phyloP scores from a whole-genome alignment of 1,140 invertebrate species.

The Lepidotrigona ventralis region DNA sequence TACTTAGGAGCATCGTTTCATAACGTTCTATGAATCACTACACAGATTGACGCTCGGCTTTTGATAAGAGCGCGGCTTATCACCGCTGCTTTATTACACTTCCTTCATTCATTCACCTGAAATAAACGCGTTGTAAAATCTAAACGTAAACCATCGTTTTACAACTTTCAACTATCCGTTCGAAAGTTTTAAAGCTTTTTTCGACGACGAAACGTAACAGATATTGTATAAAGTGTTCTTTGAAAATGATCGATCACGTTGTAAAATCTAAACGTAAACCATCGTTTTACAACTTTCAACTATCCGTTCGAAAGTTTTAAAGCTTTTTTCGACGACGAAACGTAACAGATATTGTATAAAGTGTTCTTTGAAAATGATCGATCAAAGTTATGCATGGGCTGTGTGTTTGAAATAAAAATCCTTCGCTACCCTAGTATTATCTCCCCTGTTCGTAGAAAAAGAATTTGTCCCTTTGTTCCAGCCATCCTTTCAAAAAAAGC shows the following conservation, averaged over 20 bases:
- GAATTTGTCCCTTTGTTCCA: too few species aligned
- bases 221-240: not conserved
- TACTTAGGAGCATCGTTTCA: not conserved
- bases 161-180: too few species aligned
- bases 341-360: not conserved
- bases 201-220: not conserved
- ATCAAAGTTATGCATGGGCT: not conserved
- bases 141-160: too few species aligned
- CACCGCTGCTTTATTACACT: not conserved
- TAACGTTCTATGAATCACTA: conserved; percentile 13
- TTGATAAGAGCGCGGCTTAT: not conserved
- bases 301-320: not conserved
- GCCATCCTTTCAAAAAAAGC: not conserved
- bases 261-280: not conserved
- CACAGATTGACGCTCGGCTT: not conserved
- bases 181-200: not conserved
- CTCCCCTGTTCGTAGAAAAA: not conserved
- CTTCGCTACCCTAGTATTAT: not conserved
- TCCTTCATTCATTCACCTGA: too few species aligned
- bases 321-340: not conserved
- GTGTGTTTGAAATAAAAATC: not conserved
- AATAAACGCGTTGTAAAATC: not conserved
- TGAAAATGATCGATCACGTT: not conserved
- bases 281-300: too few species aligned
- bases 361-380: not conserved